Evolutionary conservation across 2,888 invertebrate genomes (phyloP).

Genomic region (Entomobrya proxima): DNA sequence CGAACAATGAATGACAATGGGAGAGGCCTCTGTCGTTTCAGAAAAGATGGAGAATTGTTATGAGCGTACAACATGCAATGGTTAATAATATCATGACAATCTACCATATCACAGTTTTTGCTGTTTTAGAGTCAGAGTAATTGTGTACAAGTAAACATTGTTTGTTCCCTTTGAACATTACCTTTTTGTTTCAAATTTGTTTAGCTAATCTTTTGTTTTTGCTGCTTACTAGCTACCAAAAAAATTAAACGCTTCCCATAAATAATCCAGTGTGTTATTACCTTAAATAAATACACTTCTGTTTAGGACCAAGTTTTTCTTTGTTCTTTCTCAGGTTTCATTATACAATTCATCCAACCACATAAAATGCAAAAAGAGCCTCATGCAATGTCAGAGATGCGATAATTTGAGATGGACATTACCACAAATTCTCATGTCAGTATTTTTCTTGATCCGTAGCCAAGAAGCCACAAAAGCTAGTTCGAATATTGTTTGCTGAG

Average conservation of each 20-base stretch:
- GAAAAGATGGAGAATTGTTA: not conserved
- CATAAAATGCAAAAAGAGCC: not conserved
- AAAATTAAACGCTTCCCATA: constrained; percentile 43
- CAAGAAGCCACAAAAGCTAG: constrained; percentile 34
- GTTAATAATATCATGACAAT: constrained; percentile 32
- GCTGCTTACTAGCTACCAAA: not conserved
- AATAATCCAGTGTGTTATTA: constrained; percentile 35
- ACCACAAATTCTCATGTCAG: constrained; percentile 54
- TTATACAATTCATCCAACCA: constrained; percentile 27
- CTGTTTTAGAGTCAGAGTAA: not conserved
- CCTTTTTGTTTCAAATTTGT: constrained; percentile 23
- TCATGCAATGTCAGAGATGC: constrained; percentile 47
- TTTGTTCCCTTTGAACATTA: not conserved
- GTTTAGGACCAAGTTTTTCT: not conserved
- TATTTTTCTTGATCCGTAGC: constrained; percentile 39
- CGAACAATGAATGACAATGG: constrained; percentile 11
- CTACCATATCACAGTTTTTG: not conserved
- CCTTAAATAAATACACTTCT: constrained; percentile 5
- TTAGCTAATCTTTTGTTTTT: not conserved
- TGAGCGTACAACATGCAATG: constrained; percentile 33
- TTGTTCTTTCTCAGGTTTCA: constrained; percentile 24
- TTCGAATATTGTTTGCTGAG: not conserved
- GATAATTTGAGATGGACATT: constrained; percentile 55
- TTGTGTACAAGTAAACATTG: too few relatives aligned
- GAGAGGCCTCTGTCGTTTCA: not conserved